Evolutionary conservation across 1,140 invertebrate genomes (phyloP).

Genomic region (Harlomillsia oculata): DNA sequence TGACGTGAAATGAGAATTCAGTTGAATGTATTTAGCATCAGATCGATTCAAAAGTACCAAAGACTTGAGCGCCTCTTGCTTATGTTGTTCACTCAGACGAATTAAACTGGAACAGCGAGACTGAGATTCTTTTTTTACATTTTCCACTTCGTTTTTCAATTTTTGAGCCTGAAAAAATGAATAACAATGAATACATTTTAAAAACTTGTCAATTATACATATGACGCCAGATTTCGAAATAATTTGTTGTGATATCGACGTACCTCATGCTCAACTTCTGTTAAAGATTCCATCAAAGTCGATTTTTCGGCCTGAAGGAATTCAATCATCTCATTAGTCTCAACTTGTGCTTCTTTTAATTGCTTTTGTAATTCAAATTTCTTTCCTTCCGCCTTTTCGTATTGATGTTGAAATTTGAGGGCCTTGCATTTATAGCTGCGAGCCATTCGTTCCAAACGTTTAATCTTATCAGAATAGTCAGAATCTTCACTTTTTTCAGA

Average conservation of each 20-base stretch:
- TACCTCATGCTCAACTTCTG: slow-evolving; percentile 61
- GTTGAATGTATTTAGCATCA: slow-evolving; percentile 5
- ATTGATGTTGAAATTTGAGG: slow-evolving; percentile 25
- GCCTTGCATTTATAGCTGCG: slow-evolving; percentile 16
- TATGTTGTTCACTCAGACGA: slow-evolving; percentile 33
- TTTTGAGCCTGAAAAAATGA: slow-evolving; percentile 20
- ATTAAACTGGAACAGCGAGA: slow-evolving; percentile 31
- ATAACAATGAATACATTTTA: neutral
- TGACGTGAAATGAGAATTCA: slow-evolving; percentile 8
- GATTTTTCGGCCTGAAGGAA: slow-evolving; percentile 67
- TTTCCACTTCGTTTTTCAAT: slow-evolving; percentile 20
- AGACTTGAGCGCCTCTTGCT: slow-evolving; percentile 30
- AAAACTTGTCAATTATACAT: neutral
- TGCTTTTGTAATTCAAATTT: slow-evolving; percentile 50
- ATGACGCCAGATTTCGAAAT: too few species aligned
- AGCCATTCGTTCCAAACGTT: slow-evolving; percentile 11
- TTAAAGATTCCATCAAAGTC: slow-evolving; percentile 58
- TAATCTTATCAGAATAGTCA: slow-evolving; percentile 23
- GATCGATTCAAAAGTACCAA: slow-evolving; percentile 25
- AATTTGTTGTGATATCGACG: neutral
- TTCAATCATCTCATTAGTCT: slow-evolving; percentile 62
- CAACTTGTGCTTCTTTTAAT: slow-evolving; percentile 57
- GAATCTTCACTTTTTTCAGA: too few species aligned
- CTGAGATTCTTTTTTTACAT: slow-evolving; percentile 24
- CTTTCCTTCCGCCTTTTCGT: slow-evolving; percentile 28